Evolutionary conservation across 2,888 invertebrate species (phyloP).

Genomic region (Drosophila diplacantha): DNA sequence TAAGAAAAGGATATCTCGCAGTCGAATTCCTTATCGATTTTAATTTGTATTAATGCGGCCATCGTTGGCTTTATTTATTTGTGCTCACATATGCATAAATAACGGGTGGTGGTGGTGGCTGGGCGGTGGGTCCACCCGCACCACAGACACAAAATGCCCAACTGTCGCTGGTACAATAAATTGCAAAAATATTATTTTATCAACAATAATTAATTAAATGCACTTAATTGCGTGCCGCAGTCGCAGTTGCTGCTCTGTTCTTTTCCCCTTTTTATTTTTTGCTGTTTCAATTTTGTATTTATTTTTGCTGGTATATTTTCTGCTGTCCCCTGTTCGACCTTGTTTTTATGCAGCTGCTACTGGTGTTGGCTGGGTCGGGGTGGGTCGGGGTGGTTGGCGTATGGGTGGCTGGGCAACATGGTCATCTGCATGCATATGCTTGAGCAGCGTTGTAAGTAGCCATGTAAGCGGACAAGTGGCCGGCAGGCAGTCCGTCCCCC

Average conservation of each 20-base stretch:
- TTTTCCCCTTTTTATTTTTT: conserved; percentile 5
- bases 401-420: conserved; percentile 36
- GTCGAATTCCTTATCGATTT: not conserved
- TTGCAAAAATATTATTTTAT: conserved; percentile 73
- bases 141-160: conserved; percentile 18
- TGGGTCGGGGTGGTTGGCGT: not conserved
- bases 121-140: conserved; percentile 3
- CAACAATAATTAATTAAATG: conserved; percentile 73
- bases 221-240: conserved; percentile 70
- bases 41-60: conserved; percentile 13
- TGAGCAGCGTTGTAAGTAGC: conserved; percentile 68
- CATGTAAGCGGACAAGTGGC: conserved; percentile 67
- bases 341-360: conserved; percentile 49
- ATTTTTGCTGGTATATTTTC: conserved; percentile 21
- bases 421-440: conserved; percentile 65
- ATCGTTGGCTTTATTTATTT: conserved; percentile 59
- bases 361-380: conserved; percentile 24
- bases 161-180: conserved; percentile 61
- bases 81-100: conserved; percentile 67
- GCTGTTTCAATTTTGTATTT: conserved; percentile 17
- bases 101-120: conserved; percentile 25
- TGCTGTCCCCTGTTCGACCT: conserved; percentile 39
- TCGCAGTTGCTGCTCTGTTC: conserved; percentile 41
- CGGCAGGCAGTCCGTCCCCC: conserved; percentile 18
- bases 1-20: not conserved